Conservation (phyloP, 2,113 vertebrate genomes). For the Passer montanus region DNA sequence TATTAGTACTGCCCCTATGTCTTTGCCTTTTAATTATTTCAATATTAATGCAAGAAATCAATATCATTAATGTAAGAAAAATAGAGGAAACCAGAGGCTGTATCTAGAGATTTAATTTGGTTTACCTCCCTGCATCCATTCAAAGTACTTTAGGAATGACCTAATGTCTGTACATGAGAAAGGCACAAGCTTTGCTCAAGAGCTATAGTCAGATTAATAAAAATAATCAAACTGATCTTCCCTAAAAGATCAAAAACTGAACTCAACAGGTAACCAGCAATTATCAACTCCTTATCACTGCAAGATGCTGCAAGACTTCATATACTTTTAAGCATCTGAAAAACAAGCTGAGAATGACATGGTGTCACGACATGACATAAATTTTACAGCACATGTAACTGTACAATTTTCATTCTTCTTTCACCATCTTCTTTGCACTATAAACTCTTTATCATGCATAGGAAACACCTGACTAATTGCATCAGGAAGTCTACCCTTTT, state of each 20-base stretch:
- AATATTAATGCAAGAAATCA: not conserved
- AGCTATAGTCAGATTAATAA: not conserved
- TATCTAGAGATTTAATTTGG: not conserved
- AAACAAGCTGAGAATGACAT: not conserved
- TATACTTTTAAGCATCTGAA: not conserved
- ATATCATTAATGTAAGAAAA: not conserved
- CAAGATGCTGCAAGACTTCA: not conserved
- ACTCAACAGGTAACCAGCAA: not conserved
- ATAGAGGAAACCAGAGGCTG: not conserved
- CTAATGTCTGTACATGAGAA: not conserved
- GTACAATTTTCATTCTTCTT: not conserved
- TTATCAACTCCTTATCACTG: not conserved
- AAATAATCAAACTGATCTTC: not conserved
- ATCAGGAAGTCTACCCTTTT: not conserved
- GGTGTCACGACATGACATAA: accelerated
- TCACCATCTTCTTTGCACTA: not conserved
- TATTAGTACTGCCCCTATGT: not conserved
- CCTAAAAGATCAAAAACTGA: not conserved
- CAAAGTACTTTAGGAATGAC: not conserved
- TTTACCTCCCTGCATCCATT: not conserved
- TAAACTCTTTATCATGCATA: not conserved
- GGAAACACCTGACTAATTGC: not conserved
- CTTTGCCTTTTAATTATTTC: not conserved
- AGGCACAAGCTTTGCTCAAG: not conserved
- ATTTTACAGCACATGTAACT: not conserved